Evolutionary conservation across 2,888 invertebrate species (phyloP).

Genomic region (Agrochola circellaris): DNA sequence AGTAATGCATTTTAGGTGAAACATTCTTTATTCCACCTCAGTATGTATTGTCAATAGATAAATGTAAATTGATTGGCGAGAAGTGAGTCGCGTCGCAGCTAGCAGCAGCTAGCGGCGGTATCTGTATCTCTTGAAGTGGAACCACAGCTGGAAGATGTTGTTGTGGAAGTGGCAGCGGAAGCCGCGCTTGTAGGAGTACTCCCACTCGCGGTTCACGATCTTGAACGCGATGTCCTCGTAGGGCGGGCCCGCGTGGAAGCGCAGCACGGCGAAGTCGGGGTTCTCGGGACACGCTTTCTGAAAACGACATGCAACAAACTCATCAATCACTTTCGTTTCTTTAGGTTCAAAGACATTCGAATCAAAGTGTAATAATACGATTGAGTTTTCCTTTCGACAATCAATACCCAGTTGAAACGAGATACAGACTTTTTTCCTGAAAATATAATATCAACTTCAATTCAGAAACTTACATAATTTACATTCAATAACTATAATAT

Average conservation of each 20-base stretch:
- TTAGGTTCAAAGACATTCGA: neutral
- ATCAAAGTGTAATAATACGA: neutral
- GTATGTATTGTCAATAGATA: neutral
- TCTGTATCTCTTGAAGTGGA: conserved; percentile 99
- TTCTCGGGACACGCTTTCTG: conserved; percentile 98
- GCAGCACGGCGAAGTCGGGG: conserved; percentile 97
- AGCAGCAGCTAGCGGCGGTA: conserved; percentile 95
- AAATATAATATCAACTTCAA: neutral
- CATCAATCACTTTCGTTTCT: neutral
- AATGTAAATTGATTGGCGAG: neutral
- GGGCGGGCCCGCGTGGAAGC: conserved; percentile 99
- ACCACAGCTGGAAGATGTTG: conserved; percentile 99
- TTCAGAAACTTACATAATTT: neutral
- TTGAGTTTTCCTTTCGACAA: neutral
- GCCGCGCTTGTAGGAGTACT: conserved; percentile 99
- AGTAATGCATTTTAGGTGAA: conserved; percentile 12
- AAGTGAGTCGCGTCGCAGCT: conserved; percentile 38
- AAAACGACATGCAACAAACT: conserved; percentile 67
- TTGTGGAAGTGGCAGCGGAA: conserved; percentile 99
- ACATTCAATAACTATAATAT: neutral
- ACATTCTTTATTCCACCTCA: conserved; percentile 18
- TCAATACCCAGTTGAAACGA: neutral
- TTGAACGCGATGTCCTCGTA: conserved; percentile 99
- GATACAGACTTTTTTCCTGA: neutral
- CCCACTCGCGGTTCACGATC: conserved; percentile 99